Percentiles rank a stretch among this genome's conserved stretches.
Evolutionary conservation across 2,113 vertebrate genomes (phyloP).

Genomic region (Eptesicus fuscus): DNA sequence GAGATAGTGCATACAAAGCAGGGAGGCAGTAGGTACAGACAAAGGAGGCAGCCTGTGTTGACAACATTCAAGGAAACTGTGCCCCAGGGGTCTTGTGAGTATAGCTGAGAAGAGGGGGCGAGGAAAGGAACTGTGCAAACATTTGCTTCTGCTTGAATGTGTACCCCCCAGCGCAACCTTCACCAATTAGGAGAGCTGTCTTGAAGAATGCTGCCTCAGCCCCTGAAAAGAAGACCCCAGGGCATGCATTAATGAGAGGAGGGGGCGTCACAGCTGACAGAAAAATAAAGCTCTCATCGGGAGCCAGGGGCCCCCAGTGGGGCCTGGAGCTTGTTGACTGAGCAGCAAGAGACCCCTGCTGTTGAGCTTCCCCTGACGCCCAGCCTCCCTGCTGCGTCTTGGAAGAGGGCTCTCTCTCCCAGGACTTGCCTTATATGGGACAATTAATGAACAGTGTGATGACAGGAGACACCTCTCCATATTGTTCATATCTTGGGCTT

Average conservation of each 20-base stretch:
- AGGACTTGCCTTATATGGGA: constrained; percentile 8
- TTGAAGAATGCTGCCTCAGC: constrained; percentile 52
- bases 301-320: not conserved
- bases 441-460: constrained; percentile 13
- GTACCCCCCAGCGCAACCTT: not conserved
- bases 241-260: constrained; percentile 62
- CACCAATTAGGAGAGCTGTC: constrained; percentile 55
- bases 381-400: not conserved
- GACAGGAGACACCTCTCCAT: not conserved
- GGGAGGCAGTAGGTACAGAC: not conserved
- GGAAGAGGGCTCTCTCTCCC: not conserved
- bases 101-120: not conserved
- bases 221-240: constrained; percentile 63
- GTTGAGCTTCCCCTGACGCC: not conserved
- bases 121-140: constrained; percentile 39
- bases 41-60: not conserved
- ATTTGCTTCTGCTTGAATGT: constrained; percentile 48
- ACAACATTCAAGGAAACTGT: not conserved
- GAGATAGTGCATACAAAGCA: not conserved
- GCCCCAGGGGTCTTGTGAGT: constrained; percentile 16
- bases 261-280: constrained; percentile 26
- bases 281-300: constrained; percentile 44
- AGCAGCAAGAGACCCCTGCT: not conserved
- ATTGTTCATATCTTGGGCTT: not conserved
- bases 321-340: constrained; percentile 26